Conservation (phyloP, 2,888 invertebrate genomes). For the Drosophila hamatofila region DNA sequence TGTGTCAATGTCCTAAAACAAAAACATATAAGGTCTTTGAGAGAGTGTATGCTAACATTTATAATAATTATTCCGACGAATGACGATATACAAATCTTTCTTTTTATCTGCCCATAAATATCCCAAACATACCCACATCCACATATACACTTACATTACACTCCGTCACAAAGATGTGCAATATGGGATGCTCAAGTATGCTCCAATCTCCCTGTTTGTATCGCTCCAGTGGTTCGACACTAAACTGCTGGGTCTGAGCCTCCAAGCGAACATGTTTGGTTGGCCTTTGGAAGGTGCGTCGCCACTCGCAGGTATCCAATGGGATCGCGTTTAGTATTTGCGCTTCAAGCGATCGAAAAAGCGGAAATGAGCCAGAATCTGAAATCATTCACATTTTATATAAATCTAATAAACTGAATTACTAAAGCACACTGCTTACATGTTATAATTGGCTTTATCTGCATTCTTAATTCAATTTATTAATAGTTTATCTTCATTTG, state of each 20-base stretch:
- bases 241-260: conserved; percentile 92
- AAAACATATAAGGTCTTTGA: not conserved
- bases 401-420: not conserved
- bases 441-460: conserved; percentile 83
- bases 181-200: conserved; percentile 94
- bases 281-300: conserved; percentile 94
- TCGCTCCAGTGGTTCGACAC: conserved; percentile 88
- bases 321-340: conserved; percentile 92
- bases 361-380: conserved; percentile 94
- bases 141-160: conserved; percentile 89
- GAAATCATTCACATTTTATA: not conserved
- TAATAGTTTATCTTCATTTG: conserved; percentile 42
- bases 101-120: too few species aligned
- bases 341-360: conserved; percentile 93
- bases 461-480: conserved; percentile 65
- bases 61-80: too few species aligned
- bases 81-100: not conserved
- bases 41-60: too few species aligned
- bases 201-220: conserved; percentile 91
- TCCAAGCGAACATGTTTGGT: conserved; percentile 93
- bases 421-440: conserved; percentile 66
- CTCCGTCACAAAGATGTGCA: conserved; percentile 98
- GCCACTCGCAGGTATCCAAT: conserved; percentile 96
- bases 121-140: not conserved
- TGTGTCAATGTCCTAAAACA: conserved; percentile 93